These are phyloP conservation scores for Microcebus jonahi DNA, from an alignment of 2,113 vertebrate genomes.

Conservation along the genomic window DNA sequence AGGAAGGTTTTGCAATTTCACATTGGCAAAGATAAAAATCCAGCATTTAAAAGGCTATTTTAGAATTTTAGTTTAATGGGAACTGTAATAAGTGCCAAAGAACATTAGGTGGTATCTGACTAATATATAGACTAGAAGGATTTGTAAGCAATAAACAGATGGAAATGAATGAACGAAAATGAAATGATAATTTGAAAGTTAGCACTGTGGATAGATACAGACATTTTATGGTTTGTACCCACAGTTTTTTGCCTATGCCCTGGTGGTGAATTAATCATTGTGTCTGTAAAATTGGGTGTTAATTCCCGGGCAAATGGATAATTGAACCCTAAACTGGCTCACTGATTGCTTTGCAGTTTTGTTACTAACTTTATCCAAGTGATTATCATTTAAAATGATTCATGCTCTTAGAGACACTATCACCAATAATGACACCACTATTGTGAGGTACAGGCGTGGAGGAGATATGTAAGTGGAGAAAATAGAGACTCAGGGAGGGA, in stretches of 20 bases:
- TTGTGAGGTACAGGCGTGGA: neutral
- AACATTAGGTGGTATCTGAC: constrained; percentile 19
- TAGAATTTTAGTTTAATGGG: neutral
- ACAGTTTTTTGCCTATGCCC: constrained; percentile 10
- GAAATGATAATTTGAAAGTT: constrained; percentile 48
- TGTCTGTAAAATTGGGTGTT: constrained; percentile 45
- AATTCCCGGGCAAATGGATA: constrained; percentile 45
- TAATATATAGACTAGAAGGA: neutral
- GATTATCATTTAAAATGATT: constrained; percentile 22
- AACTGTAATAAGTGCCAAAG: neutral
- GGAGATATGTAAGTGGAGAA: neutral
- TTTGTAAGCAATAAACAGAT: constrained; percentile 58
- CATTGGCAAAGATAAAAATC: constrained; percentile 54
- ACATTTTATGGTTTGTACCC: constrained; percentile 19
- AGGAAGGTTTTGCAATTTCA: constrained; percentile 54
- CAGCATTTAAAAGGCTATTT: constrained; percentile 30
- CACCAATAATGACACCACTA: neutral
- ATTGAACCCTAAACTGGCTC: constrained; percentile 12
- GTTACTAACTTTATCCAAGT: constrained; percentile 9
- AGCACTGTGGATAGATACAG: neutral
- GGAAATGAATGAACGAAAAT: constrained; percentile 39
- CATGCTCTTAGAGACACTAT: neutral
- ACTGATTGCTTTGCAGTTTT: constrained; percentile 9
- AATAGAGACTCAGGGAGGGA: neutral
- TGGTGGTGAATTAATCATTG: constrained; percentile 23